phyloP scores from a whole-genome alignment of 2,888 invertebrate genomes.

The Dolichopus griseipennis region DNA sequence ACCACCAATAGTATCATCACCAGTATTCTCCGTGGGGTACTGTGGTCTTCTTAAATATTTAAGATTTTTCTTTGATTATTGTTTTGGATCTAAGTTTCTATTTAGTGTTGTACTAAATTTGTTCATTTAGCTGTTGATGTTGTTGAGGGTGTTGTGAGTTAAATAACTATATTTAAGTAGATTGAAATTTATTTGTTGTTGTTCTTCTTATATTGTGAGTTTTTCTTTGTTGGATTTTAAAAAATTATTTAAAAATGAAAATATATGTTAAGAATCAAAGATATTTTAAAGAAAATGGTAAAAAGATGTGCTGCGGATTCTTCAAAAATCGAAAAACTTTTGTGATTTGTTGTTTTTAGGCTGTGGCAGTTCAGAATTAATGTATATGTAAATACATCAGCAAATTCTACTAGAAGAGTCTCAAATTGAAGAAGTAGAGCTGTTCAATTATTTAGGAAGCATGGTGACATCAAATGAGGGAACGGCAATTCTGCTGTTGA shows the following conservation, averaged over 20 bases:
- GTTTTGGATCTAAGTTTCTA: background rate
- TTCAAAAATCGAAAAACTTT: too few relatives aligned
- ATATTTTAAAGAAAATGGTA: background rate
- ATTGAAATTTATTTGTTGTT: background rate
- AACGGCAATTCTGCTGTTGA: too few relatives aligned
- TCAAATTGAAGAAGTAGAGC: too few relatives aligned
- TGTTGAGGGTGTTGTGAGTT: background rate
- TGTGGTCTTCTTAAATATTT: background rate
- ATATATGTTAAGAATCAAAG: background rate
- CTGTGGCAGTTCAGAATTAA: too few relatives aligned
- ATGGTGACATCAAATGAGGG: too few relatives aligned
- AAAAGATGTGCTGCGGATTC: too few relatives aligned
- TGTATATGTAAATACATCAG: too few relatives aligned
- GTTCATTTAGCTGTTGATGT: too few relatives aligned
- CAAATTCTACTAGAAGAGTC: too few relatives aligned
- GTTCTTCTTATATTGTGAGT: background rate
- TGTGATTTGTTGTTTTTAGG: too few relatives aligned
- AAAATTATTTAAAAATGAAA: background rate
- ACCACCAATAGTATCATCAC: background rate
- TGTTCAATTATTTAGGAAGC: too few relatives aligned
- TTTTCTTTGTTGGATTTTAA: background rate
- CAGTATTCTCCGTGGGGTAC: background rate
- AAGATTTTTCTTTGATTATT: background rate
- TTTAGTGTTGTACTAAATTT: too few relatives aligned
- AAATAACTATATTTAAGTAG: background rate